Evolutionary conservation across 2,797 vertebrate species (phyloP), one percentile per base, ranked within the genome.

Genomic region (Atherinosoma microstoma): DNA sequence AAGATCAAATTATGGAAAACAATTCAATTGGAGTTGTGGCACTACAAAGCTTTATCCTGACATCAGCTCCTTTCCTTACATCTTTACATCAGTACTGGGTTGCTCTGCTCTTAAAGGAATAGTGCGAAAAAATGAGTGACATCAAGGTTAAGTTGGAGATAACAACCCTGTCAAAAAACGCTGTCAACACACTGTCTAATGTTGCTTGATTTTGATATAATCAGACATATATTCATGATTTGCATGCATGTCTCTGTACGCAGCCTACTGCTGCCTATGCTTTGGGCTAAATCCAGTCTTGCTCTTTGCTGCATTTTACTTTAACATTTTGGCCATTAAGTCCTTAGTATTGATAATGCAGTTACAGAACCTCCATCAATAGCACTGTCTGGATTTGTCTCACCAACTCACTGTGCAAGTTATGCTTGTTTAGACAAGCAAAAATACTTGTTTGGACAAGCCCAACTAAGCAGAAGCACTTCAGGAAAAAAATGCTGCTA

Each of bases 11-110:
- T 6, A 4, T 69, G 58, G 32, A 61, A 74, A 68, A 70, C 6
- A 74, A 62, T 29, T 13, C 27, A 64, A 40, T 58, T 64, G 30
- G 59, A 75, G 42, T 13, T 49, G 36, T 49, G 72, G n/a, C 35
- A 38, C 36, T 71, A 24, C 59, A 56, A 65, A 51, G n/a, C 64
- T 76, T 67, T 40, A 75, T 82, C 80, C 65, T 60, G 71, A 73
- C 58, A 62, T 42, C 12, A 16, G 16, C 20, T 45, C 75, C 66
- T 30, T 53, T 62, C 47, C 42, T 51, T 20, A 45, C 6, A 12
- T 60, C 61, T 71, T 29, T 51, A 42, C 65, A 73, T 66, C 64
- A 45, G 65, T 58, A 66, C 58, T 18, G 64, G 36, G 64, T 80
- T 76, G 32, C 42, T 60, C 62, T 64, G 67, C 73, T 84, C 58